These are phyloP conservation scores for Pachypeltis micranthus DNA, from an alignment of 1,140 invertebrate species.

Conservation along the genomic window DNA sequence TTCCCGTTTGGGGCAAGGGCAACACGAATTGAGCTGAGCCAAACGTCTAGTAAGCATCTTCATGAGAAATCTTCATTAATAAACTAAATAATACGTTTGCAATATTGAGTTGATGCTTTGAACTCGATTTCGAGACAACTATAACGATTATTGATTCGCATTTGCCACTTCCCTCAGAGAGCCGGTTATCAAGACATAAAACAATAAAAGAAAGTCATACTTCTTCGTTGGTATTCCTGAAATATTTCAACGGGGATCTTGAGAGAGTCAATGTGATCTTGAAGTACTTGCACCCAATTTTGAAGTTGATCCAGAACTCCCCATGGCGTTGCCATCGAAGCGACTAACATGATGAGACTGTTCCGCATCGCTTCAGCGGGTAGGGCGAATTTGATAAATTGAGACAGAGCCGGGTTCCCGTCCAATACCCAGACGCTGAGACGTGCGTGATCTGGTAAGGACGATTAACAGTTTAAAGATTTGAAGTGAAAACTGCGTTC, in stretches of 20 bases:
- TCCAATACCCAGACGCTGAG: conserved; percentile 93
- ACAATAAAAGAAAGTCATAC: no score
- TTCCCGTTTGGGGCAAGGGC: no score
- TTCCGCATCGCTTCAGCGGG: conserved; percentile 81
- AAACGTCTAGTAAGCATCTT: no score
- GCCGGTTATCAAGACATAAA: no score
- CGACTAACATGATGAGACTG: conserved; percentile 84
- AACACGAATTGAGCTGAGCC: no score
- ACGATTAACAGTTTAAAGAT: neutral
- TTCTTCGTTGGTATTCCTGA: conserved; percentile 41
- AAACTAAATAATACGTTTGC: no score
- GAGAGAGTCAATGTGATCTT: conserved; percentile 85
- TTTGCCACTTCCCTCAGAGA: no score
- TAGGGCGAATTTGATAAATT: conserved; percentile 84
- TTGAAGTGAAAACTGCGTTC: neutral
- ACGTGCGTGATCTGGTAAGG: conserved; percentile 76
- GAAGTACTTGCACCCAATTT: conserved; percentile 56
- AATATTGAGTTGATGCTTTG: no score
- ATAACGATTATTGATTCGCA: no score
- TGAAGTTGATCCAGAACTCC: conserved; percentile 84
- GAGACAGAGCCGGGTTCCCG: conserved; percentile 83
- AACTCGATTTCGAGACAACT: no score
- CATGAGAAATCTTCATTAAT: no score
- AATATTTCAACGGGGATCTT: conserved; percentile 53
- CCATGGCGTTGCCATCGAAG: conserved; percentile 95